Base-by-base conservation (phyloP, 2,888 invertebrate genomes). In the Lypha dubia region DNA sequence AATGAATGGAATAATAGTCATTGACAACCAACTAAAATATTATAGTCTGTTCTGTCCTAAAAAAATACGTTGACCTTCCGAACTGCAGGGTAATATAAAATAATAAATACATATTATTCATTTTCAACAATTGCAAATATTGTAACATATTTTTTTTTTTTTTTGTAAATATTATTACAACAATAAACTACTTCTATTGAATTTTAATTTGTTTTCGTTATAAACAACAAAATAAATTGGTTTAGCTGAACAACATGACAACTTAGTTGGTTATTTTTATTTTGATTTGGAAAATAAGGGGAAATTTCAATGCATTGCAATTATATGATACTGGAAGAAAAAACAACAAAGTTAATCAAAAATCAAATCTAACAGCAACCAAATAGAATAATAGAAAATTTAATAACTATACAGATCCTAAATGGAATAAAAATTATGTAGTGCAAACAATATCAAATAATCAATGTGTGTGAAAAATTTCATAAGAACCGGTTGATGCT, bases 141-240 rank as follows among this genome's bases (percentile, higher is more conserved):
- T 53, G 53, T 53, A 24, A 7, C 24, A 53, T 13, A 24, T 24
- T 20, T 44, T 53, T 28, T 22, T 53, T 13, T 13, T 13, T 11
- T 46, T 41, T 53, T 24, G 13, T 49, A 49, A 5, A 24, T 53
- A 7, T 15, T 53, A 11, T 53, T 53, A 24, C 24, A 24, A 15
- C 6, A 53, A 6, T 6, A 15, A 24, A 53, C 22, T 24, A 1
- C 22, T 24, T 6, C 53, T 24, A 20, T 53, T 24, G 53, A 53
- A 53, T 24, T 53, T 53, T 53, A 53, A 53, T 53, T 53, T 53
- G 15, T 49, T 49, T 49, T 20, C 9, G 1, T 20, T 28, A 20
- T 49, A 49, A 49, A 49, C 9, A 20, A 49, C 49, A 15, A 53
- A 53, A 53, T 53, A 53, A 53, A 53, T 53, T 53, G 22, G 24